Base-by-base conservation (phyloP, 2,888 invertebrate species). In the Poecilobothrus nobilitatus region DNA sequence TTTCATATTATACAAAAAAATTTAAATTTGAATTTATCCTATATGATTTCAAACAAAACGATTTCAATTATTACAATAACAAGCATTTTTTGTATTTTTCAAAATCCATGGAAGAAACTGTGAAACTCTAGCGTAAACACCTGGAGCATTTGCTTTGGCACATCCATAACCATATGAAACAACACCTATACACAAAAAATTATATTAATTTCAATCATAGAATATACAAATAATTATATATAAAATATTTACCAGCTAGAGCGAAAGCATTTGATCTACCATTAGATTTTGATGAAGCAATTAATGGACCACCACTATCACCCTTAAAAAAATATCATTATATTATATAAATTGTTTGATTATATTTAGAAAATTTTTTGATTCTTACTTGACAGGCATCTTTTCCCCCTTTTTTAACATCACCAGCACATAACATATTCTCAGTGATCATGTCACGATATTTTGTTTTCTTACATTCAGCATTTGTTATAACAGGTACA, bases 241-340 rank as follows among this genome's bases (percentile, higher is more conserved):
- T 37, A 37, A 37, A 63, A 21, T 20, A 27, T 37, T 65, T 67
- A 66, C 80, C 80, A 20, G 76, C 79, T 67, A 79, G 71, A 20
- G 77, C 78, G 70, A 74, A 78, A 5, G 65, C 18, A 20, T 34
- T 34, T 62, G 76, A 75, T 21, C 74, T 75, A 69, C 78, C 78
- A 53, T 53, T 18, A 18, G 53, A 53, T 12, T 67, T 34, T 61
- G 67, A 65, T 8, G 72, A 71, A 1, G 79, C 77, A 63, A 76
- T 76, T 21, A 81, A 72, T 6, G 81, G 81, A 68, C 81, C 81
- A 62, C 81, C 81, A 68, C 81, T 81, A 73, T 81, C 81, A 67
- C 81, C 81, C 80, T 80, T 67, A 33, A 20, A 6, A 18, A 20
- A 68, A 27, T 34, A 27, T 27, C 27, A 27, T 27, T 27, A 27